Conservation (phyloP, 2,888 invertebrate species). For the Perizoma affinitatum region DNA sequence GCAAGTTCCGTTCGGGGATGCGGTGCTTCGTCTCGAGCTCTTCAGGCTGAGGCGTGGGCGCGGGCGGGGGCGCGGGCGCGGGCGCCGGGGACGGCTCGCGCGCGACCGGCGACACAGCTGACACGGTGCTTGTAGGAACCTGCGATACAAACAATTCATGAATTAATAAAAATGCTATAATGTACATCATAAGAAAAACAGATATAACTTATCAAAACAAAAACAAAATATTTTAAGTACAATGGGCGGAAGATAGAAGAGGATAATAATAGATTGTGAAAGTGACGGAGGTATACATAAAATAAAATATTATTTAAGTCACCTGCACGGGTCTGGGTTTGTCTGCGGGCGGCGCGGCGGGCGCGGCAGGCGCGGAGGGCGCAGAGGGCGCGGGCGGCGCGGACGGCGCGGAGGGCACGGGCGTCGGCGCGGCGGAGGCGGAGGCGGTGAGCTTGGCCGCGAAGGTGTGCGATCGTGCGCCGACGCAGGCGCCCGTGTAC, state of each 20-base stretch:
- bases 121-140: background rate
- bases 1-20: constrained; percentile 55
- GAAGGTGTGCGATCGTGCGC: constrained; percentile 87
- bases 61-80: constrained; percentile 48
- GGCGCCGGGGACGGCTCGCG: constrained; percentile 60
- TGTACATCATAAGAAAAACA: no score
- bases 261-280: no score
- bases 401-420: background rate
- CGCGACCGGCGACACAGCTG: constrained; percentile 45
- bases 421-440: constrained; percentile 40
- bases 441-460: constrained; percentile 88
- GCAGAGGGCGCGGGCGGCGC: constrained; percentile 40
- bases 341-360: constrained; percentile 26
- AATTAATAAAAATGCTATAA: no score
- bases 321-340: constrained; percentile 52
- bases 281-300: no score
- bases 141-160: background rate
- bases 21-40: constrained; percentile 51
- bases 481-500: constrained; percentile 79
- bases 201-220: no score
- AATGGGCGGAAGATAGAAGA: no score
- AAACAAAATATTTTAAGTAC: no score
- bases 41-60: constrained; percentile 30
- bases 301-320: no score
- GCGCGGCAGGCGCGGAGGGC: constrained; percentile 15